phyloP scores from a whole-genome alignment of 2,797 vertebrate genomes.

The Enteromius treurensis region DNA sequence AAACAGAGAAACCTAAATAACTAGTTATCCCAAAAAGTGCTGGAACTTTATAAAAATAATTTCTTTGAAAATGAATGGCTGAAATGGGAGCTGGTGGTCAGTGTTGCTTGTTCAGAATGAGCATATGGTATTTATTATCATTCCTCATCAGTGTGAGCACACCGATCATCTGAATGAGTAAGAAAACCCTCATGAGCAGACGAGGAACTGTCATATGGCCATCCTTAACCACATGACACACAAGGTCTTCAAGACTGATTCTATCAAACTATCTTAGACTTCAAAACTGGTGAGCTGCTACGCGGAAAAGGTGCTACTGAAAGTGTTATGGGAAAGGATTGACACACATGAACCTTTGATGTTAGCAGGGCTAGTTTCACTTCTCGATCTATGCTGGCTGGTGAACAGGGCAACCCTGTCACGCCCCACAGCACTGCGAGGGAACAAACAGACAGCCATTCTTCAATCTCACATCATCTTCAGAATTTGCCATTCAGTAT shows the following conservation, averaged over 20 bases:
- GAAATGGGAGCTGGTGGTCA: neutral
- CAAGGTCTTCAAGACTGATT: neutral
- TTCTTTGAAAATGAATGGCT: neutral
- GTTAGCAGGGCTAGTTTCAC: constrained; percentile 32
- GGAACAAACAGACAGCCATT: neutral
- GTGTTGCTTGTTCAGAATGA: neutral
- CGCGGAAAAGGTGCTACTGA: neutral
- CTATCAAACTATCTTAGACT: neutral
- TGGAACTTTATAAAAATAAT: neutral
- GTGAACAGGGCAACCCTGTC: neutral
- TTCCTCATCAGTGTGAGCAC: neutral
- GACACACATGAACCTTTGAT: constrained; percentile 17
- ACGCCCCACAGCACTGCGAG: neutral
- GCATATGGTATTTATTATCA: neutral
- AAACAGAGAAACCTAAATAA: neutral
- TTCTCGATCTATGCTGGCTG: constrained; percentile 14
- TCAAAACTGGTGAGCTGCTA: neutral
- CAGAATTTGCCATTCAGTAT: neutral
- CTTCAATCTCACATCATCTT: constrained; percentile 10
- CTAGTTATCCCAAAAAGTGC: neutral
- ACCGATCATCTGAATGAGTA: neutral
- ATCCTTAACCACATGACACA: neutral
- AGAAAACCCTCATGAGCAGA: constrained; percentile 4
- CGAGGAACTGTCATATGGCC: neutral
- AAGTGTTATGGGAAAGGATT: constrained; percentile 29